These are phyloP conservation scores for Drosophila setifemur DNA, from an alignment of 1,140 invertebrate species.

Conservation along the genomic window DNA sequence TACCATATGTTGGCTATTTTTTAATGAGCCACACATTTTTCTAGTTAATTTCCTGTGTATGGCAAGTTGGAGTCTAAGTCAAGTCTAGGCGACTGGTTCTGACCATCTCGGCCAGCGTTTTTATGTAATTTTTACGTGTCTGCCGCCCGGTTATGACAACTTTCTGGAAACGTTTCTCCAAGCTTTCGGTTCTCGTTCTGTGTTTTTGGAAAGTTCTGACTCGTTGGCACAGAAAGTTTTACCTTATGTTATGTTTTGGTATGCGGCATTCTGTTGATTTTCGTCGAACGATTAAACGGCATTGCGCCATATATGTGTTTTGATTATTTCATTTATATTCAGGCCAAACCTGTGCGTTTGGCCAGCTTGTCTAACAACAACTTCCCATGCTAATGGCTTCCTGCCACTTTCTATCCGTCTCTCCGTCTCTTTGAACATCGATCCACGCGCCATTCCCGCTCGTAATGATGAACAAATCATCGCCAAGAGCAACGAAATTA, in stretches of 20 bases:
- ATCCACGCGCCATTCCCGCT: constrained; percentile 40
- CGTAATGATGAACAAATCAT: constrained; percentile 55
- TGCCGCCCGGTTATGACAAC: constrained; percentile 29
- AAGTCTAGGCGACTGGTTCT: constrained; percentile 29
- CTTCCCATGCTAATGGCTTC: constrained; percentile 53
- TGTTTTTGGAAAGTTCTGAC: constrained; percentile 52
- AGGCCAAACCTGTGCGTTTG: constrained; percentile 31
- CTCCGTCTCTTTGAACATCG: constrained; percentile 6
- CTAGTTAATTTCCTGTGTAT: constrained; percentile 55
- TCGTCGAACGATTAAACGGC: constrained; percentile 32
- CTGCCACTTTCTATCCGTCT: constrained; percentile 46
- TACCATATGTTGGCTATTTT: constrained; percentile 51
- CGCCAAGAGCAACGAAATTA: constrained; percentile 38
- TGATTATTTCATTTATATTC: constrained; percentile 69
- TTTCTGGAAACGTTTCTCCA: constrained; percentile 44
- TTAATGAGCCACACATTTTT: constrained; percentile 60
- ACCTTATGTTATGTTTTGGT: constrained; percentile 45
- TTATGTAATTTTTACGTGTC: constrained; percentile 60
- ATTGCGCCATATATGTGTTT: constrained; percentile 55
- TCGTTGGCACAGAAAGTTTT: constrained; percentile 49
- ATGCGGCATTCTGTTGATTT: constrained; percentile 29
- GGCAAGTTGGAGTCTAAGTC: constrained; percentile 24
- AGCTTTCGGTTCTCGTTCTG: constrained; percentile 9
- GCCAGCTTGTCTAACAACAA: constrained; percentile 42
- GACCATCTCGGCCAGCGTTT: constrained; percentile 19